A percentile compares a stretch with the other conserved stretches of the same genome.
Evolutionary conservation across 2,113 vertebrate genomes (phyloP).

Genomic region (Epinephelus lanceolatus): DNA sequence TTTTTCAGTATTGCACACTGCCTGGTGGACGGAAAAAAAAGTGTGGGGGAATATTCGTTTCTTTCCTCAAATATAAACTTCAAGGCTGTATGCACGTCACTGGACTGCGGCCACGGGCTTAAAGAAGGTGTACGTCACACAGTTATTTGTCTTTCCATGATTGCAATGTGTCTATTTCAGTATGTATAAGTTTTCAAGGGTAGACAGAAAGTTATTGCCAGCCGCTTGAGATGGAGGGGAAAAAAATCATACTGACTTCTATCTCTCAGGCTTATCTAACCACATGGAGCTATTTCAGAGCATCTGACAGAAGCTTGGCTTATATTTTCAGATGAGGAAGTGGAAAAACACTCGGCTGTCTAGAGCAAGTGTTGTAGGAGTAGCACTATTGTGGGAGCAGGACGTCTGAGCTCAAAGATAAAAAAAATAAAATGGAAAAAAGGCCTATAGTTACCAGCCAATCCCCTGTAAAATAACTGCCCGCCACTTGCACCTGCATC

Average conservation of each 20-base stretch:
- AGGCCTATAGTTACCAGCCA: slow-evolving; percentile 41
- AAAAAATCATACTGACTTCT: background rate
- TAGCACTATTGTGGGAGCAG: slow-evolving; percentile 50
- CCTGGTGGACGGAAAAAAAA: background rate
- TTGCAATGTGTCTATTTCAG: background rate
- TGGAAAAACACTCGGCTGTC: slow-evolving; percentile 53
- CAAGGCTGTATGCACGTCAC: no score
- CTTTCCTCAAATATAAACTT: background rate
- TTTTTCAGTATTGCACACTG: no score
- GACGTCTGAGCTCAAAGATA: slow-evolving; percentile 56
- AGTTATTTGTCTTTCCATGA: background rate
- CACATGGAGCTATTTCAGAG: slow-evolving; percentile 54
- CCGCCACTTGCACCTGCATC: slow-evolving; percentile 65
- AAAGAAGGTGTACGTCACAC: background rate
- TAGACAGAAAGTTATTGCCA: background rate
- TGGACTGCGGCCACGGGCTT: background rate
- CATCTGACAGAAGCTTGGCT: slow-evolving; percentile 20
- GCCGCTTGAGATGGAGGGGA: background rate
- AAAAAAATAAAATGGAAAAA: slow-evolving; percentile 17
- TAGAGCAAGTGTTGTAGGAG: slow-evolving; percentile 66
- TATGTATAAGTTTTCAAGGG: background rate
- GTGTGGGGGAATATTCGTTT: background rate
- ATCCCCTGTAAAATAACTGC: slow-evolving; percentile 46
- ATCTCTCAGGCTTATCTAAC: slow-evolving; percentile 45
- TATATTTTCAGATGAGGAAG: slow-evolving; percentile 51